Evolutionary conservation across 2,113 vertebrate genomes (phyloP).

Genomic region (Lethenteron reissneri): DNA sequence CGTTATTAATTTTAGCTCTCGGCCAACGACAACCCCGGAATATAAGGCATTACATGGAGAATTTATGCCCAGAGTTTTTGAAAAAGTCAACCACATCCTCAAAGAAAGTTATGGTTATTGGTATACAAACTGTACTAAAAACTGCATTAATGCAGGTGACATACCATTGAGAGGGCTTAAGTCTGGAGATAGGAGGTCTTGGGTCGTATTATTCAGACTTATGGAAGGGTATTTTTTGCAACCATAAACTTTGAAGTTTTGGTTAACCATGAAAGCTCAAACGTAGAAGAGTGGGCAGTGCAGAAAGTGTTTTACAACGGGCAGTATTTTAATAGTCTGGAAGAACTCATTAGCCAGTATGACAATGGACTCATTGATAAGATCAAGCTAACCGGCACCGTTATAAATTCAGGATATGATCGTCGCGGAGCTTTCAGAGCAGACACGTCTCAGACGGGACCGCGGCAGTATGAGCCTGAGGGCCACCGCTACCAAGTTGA

Average conservation of each 20-base stretch:
- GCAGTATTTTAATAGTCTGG: slow-evolving; percentile 32
- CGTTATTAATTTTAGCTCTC: slow-evolving; percentile 22
- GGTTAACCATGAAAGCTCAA: slow-evolving; percentile 32
- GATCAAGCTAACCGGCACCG: background rate
- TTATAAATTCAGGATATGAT: slow-evolving; percentile 16
- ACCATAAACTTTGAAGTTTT: slow-evolving; percentile 56
- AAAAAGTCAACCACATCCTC: slow-evolving; percentile 30
- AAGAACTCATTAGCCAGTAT: slow-evolving; percentile 33
- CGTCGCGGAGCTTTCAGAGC: background rate
- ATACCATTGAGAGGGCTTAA: slow-evolving; percentile 40
- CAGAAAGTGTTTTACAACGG: slow-evolving; percentile 54
- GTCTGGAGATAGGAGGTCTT: slow-evolving; percentile 39
- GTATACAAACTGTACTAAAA: slow-evolving; percentile 25
- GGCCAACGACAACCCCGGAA: slow-evolving; percentile 31
- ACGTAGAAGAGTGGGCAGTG: slow-evolving; percentile 33
- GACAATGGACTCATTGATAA: slow-evolving; percentile 20
- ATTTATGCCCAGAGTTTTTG: slow-evolving; percentile 15
- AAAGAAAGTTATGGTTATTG: slow-evolving; percentile 33
- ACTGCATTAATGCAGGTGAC: slow-evolving; percentile 46
- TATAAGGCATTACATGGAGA: slow-evolving; percentile 18
- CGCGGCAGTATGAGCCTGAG: slow-evolving; percentile 30
- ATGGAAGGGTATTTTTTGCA: slow-evolving; percentile 61
- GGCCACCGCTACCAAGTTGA: slow-evolving; percentile 33
- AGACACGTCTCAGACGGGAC: slow-evolving; percentile 13
- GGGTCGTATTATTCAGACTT: slow-evolving; percentile 40